phyloP scores from a whole-genome alignment of 2,797 vertebrate species.

The Characodon lateralis region DNA sequence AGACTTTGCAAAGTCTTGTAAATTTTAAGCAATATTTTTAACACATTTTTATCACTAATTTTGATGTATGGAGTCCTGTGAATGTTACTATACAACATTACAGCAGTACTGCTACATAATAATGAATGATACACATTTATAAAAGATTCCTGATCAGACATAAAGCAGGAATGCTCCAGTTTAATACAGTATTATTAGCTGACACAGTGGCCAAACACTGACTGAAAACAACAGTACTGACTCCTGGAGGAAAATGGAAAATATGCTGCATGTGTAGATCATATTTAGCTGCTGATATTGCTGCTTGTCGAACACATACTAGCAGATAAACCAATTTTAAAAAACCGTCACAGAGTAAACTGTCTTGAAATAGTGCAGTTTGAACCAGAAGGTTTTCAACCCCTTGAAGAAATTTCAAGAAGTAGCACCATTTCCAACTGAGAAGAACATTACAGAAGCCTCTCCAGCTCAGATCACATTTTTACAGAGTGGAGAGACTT shows the following conservation, averaged over 20 bases:
- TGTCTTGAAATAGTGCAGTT: constrained; percentile 12
- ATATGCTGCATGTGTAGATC: background rate
- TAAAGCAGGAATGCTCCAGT: background rate
- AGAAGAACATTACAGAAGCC: constrained; percentile 10
- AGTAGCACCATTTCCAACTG: constrained; percentile 42
- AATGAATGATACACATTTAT: background rate
- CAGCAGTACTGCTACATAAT: background rate
- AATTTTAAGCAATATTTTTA: background rate
- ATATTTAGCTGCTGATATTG: background rate
- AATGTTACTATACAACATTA: background rate
- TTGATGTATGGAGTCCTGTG: background rate
- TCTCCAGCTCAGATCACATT: constrained; percentile 43
- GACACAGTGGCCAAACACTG: background rate
- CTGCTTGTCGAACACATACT: constrained; percentile 1
- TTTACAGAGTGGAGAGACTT: constrained; percentile 55
- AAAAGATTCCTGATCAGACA: background rate
- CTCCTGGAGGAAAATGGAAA: background rate
- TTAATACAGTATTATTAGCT: background rate
- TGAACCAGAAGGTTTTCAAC: constrained; percentile 9
- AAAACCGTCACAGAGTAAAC: background rate
- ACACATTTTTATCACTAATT: background rate
- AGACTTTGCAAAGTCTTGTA: no score
- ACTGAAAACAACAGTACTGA: background rate
- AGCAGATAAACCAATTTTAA: constrained; percentile 9
- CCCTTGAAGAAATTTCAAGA: constrained; percentile 4